Percentiles rank a stretch among this genome's conserved stretches.
phyloP scores from a whole-genome alignment of 2,113 vertebrate species.

The Indicator indicator region DNA sequence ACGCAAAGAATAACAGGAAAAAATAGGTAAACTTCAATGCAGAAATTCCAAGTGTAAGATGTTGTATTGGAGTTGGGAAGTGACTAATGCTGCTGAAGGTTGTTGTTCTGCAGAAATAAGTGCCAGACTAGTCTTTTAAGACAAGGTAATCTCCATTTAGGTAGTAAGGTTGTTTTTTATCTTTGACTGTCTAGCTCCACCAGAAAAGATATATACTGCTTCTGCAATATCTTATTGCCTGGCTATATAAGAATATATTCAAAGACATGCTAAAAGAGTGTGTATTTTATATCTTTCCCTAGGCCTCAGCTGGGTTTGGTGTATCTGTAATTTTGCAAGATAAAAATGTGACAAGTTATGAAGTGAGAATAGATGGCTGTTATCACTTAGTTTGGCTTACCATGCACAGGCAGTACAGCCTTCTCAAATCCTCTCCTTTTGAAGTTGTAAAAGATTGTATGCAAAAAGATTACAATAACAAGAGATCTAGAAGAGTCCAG shows the following conservation, averaged over 20 bases:
- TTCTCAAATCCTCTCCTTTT: neutral
- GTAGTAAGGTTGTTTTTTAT: neutral
- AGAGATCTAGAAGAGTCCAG: fast-evolving
- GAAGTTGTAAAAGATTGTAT: neutral
- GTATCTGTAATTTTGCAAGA: neutral
- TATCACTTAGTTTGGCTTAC: neutral
- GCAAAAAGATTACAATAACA: neutral
- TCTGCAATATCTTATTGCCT: neutral
- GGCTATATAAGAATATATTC: neutral
- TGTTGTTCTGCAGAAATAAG: neutral
- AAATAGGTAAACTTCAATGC: neutral
- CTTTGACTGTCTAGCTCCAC: neutral
- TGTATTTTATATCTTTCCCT: neutral
- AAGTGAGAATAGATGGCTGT: neutral
- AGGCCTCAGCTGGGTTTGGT: neutral
- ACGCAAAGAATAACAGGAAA: neutral
- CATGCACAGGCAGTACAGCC: neutral
- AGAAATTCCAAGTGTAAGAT: neutral
- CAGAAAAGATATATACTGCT: neutral
- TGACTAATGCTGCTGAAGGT: neutral
- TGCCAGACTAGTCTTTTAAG: neutral
- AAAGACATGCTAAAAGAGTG: neutral
- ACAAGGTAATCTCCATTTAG: neutral
- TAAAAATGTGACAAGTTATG: fast-evolving
- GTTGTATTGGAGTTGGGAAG: neutral